Conservation (phyloP, 2,888 invertebrate genomes). For the Epicampocera succincta region DNA sequence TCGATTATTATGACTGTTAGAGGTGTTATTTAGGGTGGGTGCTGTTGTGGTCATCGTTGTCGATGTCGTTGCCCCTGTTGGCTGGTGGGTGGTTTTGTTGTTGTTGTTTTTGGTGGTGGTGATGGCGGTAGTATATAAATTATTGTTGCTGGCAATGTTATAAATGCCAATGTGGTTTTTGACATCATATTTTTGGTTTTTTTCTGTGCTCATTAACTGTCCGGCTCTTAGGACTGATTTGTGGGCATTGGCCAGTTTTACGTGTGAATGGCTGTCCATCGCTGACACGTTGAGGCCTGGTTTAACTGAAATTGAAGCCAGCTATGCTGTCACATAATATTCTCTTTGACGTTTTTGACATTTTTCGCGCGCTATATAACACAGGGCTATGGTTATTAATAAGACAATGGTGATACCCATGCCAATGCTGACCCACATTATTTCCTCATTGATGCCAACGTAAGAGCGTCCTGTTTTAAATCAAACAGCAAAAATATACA, state of each 20-base stretch:
- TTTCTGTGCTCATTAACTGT: constrained; percentile 11
- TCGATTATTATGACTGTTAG: background rate
- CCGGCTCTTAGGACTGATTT: constrained; percentile 24
- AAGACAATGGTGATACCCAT: constrained; percentile 86
- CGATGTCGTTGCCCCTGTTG: constrained; percentile 45
- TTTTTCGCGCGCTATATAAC: constrained; percentile 91
- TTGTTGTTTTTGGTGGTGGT: no score
- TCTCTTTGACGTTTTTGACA: constrained; percentile 89
- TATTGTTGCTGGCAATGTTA: constrained; percentile 29
- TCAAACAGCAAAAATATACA: constrained; percentile 37
- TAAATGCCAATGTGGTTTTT: constrained; percentile 45
- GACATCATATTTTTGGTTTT: constrained; percentile 40
- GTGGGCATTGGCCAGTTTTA: constrained; percentile 7
- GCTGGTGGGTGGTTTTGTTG: constrained; percentile 37
- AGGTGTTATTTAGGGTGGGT: constrained; percentile 21
- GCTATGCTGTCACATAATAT: constrained; percentile 87
- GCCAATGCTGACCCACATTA: constrained; percentile 94
- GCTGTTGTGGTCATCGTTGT: constrained; percentile 47
- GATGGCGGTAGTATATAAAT: constrained; percentile 16
- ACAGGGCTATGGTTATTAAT: constrained; percentile 90
- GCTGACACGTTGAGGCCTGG: constrained; percentile 33
- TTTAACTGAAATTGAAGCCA: constrained; percentile 70
- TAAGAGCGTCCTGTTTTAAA: constrained; percentile 87
- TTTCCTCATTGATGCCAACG: constrained; percentile 93
- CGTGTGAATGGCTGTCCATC: constrained; percentile 8